Evolutionary conservation across 23 tunicate genomes (phyloP), one percentile per base, ranked within the genome.

Genomic region (Botrylloides violaceus): DNA sequence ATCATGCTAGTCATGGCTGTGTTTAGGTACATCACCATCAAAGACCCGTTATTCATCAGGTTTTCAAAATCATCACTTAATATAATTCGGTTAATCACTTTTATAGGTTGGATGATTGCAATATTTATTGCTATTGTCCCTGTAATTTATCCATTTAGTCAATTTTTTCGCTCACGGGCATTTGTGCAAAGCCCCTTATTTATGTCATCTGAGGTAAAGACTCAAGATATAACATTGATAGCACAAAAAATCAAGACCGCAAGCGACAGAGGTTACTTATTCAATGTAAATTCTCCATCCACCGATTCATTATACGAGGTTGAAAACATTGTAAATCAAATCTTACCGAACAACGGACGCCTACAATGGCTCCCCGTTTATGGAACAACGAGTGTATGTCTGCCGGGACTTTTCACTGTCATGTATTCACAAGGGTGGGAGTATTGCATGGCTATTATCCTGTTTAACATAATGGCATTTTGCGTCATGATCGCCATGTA

Each of bases 311-410:
- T n/a, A n/a, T n/a, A n/a, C n/a, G n/a, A n/a, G n/a, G n/a, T n/a
- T n/a, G n/a, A n/a, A n/a, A 43, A 43, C 15, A 43, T 43, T 15
- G 9, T 43, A 15, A 7, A 9, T 7, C 53, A 43, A 7, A 15
- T 43, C 9, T 7, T 43, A 7, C 15, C 53, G 15, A 43, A 9
- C 15, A 15, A 43, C 15, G 53, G 15, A 43, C 12, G 15, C 15
- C 9, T 43, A 7, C 53, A 43, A 43, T 43, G 53, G 53, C 12
- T 43, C 12, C 53, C 9, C 15, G 77, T 77, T 35, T 83, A 83
- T 49, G 73, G 83, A 18, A 76, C 70, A 70, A 77, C 71, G 64
- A 71, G 82, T 50, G 78, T 83, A 3, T 83, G 90, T 71, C 38
- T 83, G 57, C 90, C 90, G n/a, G 60, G 77, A 29, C 70, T 76